phyloP scores from a whole-genome alignment of 2,888 invertebrate genomes.

The Teinopalpus imperialis region DNA sequence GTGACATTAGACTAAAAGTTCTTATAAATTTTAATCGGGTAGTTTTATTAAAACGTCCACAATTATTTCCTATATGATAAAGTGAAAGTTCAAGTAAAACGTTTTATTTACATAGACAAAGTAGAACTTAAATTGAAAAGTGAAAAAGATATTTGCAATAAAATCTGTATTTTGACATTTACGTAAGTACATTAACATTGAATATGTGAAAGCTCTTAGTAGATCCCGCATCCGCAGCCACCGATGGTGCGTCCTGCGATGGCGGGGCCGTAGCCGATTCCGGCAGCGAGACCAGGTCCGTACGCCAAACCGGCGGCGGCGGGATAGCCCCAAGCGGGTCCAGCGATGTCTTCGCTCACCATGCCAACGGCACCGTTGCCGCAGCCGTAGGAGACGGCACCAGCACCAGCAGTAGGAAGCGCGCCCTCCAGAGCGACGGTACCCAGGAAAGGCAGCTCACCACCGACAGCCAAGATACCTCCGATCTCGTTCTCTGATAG shows the following conservation, averaged over 20 bases:
- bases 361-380: slow-evolving; percentile 37
- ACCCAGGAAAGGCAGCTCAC: slow-evolving; percentile 39
- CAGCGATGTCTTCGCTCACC: slow-evolving; percentile 31
- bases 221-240: slow-evolving; percentile 19
- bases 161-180: too few relatives aligned
- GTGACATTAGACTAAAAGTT: too few relatives aligned
- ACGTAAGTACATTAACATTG: too few relatives aligned
- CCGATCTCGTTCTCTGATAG: slow-evolving; percentile 43
- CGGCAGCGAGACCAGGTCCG: slow-evolving; percentile 26
- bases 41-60: too few relatives aligned
- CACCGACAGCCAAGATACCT: slow-evolving; percentile 36
- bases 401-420: slow-evolving; percentile 42
- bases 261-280: slow-evolving; percentile 24
- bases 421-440: slow-evolving; percentile 42
- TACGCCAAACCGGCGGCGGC: slow-evolving; percentile 26
- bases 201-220: not conserved
- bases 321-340: slow-evolving; percentile 13
- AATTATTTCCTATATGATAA: too few relatives aligned
- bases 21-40: too few relatives aligned
- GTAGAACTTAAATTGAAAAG: too few relatives aligned
- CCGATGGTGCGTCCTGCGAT: slow-evolving; percentile 22
- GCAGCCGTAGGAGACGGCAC: slow-evolving; percentile 39
- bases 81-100: too few relatives aligned
- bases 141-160: too few relatives aligned
- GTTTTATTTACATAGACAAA: too few relatives aligned